Percentiles rank a stretch among this genome's conserved stretches.
Conservation (phyloP, 1,140 invertebrate species). For the Apolygus lucorum region DNA sequence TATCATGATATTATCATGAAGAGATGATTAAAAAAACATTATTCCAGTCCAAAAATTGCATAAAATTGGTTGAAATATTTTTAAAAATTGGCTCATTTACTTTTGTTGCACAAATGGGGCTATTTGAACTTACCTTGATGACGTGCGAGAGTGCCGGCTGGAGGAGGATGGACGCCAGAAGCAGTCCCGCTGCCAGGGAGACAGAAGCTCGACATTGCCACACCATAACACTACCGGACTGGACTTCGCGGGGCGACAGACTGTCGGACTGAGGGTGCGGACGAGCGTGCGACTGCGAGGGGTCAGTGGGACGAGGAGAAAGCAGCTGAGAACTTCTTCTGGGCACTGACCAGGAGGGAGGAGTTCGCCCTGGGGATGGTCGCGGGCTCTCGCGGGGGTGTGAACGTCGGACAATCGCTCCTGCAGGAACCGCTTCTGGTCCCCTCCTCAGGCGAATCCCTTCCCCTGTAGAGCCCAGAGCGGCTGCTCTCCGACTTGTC, state of each 20-base stretch:
- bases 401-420: too few species aligned
- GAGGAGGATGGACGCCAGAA: neutral
- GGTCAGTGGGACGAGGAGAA: conserved; percentile 14
- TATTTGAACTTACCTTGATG: neutral
- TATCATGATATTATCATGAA: too few species aligned
- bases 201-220: neutral
- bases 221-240: conserved; percentile 10
- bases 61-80: neutral
- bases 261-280: neutral
- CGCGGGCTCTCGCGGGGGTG: too few species aligned
- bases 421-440: too few species aligned
- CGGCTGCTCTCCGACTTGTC: too few species aligned
- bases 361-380: neutral
- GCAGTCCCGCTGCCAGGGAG: neutral
- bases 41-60: too few species aligned
- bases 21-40: too few species aligned
- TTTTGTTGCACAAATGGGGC: neutral
- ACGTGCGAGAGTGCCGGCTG: neutral
- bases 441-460: too few species aligned
- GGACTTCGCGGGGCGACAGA: neutral
- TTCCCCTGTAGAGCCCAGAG: too few species aligned
- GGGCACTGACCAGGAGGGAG: neutral
- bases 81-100: neutral
- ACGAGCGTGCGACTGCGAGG: neutral
- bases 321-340: neutral